phyloP scores from a whole-genome alignment of 1,140 invertebrate genomes.

The Venustaconcha ellipsiformis region DNA sequence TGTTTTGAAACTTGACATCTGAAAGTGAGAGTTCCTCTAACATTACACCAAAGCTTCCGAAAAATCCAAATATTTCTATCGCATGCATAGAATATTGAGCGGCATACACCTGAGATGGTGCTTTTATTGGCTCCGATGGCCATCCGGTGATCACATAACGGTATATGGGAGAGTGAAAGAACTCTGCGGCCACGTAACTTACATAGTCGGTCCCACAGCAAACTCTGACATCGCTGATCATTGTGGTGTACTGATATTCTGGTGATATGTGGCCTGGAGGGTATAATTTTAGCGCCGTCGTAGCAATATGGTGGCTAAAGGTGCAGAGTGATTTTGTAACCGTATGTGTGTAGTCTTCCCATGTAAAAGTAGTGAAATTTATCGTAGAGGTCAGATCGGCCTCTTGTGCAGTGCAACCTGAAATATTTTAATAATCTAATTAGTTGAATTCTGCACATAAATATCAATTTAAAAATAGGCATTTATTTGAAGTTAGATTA shows the following conservation, averaged over 20 bases:
- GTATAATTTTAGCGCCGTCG: slow-evolving; percentile 19
- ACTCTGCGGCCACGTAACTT: neutral
- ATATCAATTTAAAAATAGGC: too few relatives aligned
- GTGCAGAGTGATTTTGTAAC: slow-evolving; percentile 6
- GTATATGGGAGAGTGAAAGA: slow-evolving; percentile 12
- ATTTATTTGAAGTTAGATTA: too few relatives aligned
- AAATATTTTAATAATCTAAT: too few relatives aligned
- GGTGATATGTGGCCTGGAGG: slow-evolving; percentile 1
- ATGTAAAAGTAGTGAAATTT: too few relatives aligned
- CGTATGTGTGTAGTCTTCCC: slow-evolving; percentile 9
- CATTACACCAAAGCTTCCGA: neutral
- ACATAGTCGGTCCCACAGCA: slow-evolving; percentile 22
- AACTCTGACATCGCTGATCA: slow-evolving; percentile 19
- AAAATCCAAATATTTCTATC: slow-evolving; percentile 12
- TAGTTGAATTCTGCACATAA: too few relatives aligned
- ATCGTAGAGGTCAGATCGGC: too few relatives aligned
- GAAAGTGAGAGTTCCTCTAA: neutral
- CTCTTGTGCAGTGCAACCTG: too few relatives aligned
- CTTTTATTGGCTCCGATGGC: slow-evolving; percentile 5
- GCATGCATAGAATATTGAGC: slow-evolving; percentile 11
- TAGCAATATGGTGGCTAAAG: slow-evolving; percentile 13
- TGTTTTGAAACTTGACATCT: slow-evolving; percentile 13
- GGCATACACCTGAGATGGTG: neutral
- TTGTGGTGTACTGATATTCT: slow-evolving; percentile 14
- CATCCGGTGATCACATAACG: slow-evolving; percentile 14